Evolutionary conservation across 2,888 invertebrate genomes (phyloP).

Genomic region (Caenorhabditis zanzibari): DNA sequence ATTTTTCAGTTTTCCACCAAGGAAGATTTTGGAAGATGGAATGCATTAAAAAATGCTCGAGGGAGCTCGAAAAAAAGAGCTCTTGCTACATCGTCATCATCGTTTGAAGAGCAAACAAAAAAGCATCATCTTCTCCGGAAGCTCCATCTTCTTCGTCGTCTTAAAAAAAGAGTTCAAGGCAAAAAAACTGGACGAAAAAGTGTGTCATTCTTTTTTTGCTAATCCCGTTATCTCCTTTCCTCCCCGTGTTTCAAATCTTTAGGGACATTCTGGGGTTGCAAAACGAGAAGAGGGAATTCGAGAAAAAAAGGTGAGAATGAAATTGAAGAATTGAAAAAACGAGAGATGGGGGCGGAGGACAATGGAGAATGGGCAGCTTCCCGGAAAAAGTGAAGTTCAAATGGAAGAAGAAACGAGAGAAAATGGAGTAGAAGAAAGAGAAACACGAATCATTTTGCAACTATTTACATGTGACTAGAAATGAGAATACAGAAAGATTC

Average conservation of each 20-base stretch:
- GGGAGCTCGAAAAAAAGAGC: background rate
- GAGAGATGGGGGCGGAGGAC: background rate
- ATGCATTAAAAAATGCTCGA: background rate
- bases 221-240: constrained; percentile 46
- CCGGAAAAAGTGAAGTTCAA: constrained; percentile 34
- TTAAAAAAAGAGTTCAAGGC: constrained; percentile 50
- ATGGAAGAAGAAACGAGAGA: constrained; percentile 9
- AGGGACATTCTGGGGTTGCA: constrained; percentile 2
- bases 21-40: background rate
- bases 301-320: constrained; percentile 46
- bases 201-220: constrained; percentile 27
- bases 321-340: constrained; percentile 12
- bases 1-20: background rate
- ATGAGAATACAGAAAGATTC: background rate
- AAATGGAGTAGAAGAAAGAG: background rate
- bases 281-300: constrained; percentile 9
- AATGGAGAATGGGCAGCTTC: constrained; percentile 31
- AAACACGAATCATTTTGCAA: constrained; percentile 32
- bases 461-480: background rate
- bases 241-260: constrained; percentile 36
- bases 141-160: constrained; percentile 13
- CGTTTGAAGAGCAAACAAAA: constrained; percentile 30
- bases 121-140: constrained; percentile 35
- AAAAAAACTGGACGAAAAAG: constrained; percentile 46
- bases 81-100: constrained; percentile 6